These are phyloP conservation scores for Mallateleia sp. DNA, from an alignment of 2,888 invertebrate species.

Conservation along the genomic window DNA sequence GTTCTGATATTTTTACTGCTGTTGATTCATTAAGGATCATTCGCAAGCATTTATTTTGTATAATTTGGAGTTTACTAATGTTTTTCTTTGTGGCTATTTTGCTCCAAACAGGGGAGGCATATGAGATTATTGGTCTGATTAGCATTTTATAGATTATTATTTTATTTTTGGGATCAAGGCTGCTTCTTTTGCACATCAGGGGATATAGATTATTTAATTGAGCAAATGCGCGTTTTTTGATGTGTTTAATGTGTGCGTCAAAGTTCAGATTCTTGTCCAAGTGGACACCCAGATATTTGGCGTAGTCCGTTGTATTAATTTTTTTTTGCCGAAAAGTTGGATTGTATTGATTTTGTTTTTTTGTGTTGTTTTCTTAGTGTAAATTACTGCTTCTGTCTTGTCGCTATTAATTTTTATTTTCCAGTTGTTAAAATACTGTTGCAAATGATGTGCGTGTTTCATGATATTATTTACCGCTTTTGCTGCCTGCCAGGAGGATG, in stretches of 20 bases:
- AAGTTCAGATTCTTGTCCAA: constrained; percentile 9
- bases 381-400: constrained; percentile 26
- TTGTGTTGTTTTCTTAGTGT: neutral
- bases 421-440: constrained; percentile 18
- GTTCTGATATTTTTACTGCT: neutral
- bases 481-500: neutral
- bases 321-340: no score
- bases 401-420: constrained; percentile 29
- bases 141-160: constrained; percentile 5
- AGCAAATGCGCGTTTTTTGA: neutral
- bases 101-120: constrained; percentile 31
- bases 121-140: constrained; percentile 19
- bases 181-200: neutral
- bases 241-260: neutral
- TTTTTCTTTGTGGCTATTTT: neutral
- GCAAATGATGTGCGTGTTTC: neutral
- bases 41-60: constrained; percentile 44
- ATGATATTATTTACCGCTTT: neutral
- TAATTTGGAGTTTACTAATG: constrained; percentile 12
- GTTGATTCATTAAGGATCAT: neutral
- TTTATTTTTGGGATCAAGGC: constrained; percentile 15
- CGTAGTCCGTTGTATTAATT: neutral
- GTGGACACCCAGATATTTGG: neutral
- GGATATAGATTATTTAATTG: neutral
- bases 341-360: neutral